Base-by-base conservation (phyloP, 2,888 invertebrate species). In the Melangyna quadrimaculata region DNA sequence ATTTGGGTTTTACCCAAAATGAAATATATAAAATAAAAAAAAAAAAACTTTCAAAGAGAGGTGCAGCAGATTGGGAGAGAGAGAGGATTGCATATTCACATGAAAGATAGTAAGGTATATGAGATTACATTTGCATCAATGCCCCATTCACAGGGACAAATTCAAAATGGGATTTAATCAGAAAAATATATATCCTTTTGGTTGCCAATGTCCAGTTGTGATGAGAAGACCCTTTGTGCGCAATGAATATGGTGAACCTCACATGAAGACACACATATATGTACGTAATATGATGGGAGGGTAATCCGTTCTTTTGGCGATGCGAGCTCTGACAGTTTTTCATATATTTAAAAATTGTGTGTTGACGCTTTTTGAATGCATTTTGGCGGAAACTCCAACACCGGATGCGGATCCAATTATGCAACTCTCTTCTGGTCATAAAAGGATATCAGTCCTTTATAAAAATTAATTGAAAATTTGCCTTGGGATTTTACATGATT, bases 351-450 rank as follows among this genome's bases (percentile, higher is more conserved):
- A 71, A 45, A 48, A 67, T 51, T 51, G 51, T 72, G 73, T 70
- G 80, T 77, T 69, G 73, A 57, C 27, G 73, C 80, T 90, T 90
- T 91, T 91, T 90, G 90, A 89, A 90, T 88, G 89, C 90, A 91
- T 91, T 91, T 91, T 89, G 89, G 91, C 91, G 91, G 90, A 91
- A 91, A 90, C 90, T 90, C 89, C 90, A 90, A 91, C 90, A 90
- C 19, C 29, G 45, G 65, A 45, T 37, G 90, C 89, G 90, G 89
- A 91, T 91, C 90, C 90, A 91, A 90, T 91, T 90, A 90, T 89
- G 89, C 89, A 88, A 84, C 72, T 67, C 79, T 59, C 75, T 59
- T 59, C 71, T 53, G 84, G n/a, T 63, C 40, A 40, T 37, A 55
- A 45, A 65, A 71, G 70, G 9, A 63, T 57, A 14, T 0, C 40